A percentile compares a stretch with the other conserved stretches of the same genome.
Evolutionary conservation across 92 coral and sea anemone species (phyloP).

Genomic region (Palythoa grandiflora): DNA sequence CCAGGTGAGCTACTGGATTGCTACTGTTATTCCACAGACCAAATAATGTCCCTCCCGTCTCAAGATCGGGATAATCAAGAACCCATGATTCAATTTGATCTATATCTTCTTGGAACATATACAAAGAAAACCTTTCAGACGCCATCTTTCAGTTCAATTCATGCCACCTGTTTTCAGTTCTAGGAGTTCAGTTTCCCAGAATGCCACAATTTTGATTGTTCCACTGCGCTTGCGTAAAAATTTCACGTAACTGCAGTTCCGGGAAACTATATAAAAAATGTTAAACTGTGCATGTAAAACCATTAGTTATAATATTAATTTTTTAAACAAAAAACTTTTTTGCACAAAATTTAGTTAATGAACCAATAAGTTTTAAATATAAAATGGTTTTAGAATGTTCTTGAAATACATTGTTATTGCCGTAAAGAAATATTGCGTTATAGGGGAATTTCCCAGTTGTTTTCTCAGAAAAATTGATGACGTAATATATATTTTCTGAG

Average conservation of each 20-base stretch:
- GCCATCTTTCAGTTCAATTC: background rate
- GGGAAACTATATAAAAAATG: too few species aligned
- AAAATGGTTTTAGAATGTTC: too few species aligned
- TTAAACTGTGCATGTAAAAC: too few species aligned
- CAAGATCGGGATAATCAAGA: slow-evolving; percentile 66
- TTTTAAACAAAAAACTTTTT: too few species aligned
- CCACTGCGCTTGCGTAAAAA: too few species aligned
- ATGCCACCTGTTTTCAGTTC: background rate
- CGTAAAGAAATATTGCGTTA: too few species aligned
- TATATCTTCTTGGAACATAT: slow-evolving; percentile 74
- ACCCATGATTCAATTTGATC: slow-evolving; percentile 69
- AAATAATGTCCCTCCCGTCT: slow-evolving; percentile 91
- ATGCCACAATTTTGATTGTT: background rate
- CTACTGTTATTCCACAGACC: slow-evolving; percentile 74
- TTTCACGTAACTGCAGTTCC: too few species aligned
- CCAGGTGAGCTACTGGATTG: slow-evolving; percentile 72
- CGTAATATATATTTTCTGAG: background rate
- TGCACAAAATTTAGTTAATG: too few species aligned
- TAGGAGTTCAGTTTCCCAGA: background rate
- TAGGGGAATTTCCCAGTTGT: background rate
- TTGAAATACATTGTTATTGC: too few species aligned
- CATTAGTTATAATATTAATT: too few species aligned
- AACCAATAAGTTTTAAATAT: too few species aligned
- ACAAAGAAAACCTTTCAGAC: slow-evolving; percentile 41
- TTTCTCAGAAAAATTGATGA: slow-evolving; percentile 3